These are phyloP conservation scores for Schizotus pectinicornis DNA, from an alignment of 2,888 invertebrate genomes.

Conservation along the genomic window DNA sequence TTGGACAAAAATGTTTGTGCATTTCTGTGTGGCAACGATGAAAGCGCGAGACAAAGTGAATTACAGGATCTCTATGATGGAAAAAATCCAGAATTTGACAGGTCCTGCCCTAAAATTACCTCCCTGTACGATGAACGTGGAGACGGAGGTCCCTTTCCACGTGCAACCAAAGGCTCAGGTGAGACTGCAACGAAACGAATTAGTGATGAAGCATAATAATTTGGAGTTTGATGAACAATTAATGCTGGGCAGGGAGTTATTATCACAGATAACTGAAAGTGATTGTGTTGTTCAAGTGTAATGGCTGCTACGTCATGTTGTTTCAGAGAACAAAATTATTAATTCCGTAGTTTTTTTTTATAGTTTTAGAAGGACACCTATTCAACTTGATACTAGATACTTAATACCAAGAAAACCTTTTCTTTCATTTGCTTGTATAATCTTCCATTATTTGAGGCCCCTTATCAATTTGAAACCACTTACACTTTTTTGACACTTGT, in stretches of 20 bases:
- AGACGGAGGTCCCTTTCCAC: too few relatives aligned
- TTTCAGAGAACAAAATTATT: neutral
- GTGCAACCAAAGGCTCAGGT: neutral
- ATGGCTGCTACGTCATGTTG: neutral
- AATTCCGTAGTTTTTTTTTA: too few relatives aligned
- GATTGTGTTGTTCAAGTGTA: neutral
- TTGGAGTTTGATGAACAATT: too few relatives aligned
- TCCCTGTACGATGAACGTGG: neutral
- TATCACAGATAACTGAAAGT: neutral
- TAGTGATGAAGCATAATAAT: neutral
- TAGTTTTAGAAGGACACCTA: too few relatives aligned
- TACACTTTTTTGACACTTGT: too few relatives aligned
- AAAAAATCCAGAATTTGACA: constrained; percentile 16
- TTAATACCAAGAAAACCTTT: too few relatives aligned
- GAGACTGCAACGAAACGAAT: neutral
- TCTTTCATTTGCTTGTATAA: too few relatives aligned
- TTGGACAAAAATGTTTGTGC: constrained; percentile 55
- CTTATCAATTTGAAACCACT: too few relatives aligned
- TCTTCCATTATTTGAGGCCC: too few relatives aligned
- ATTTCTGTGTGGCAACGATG: constrained; percentile 50
- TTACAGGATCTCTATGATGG: constrained; percentile 45
- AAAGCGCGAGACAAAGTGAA: constrained; percentile 43
- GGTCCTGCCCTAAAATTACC: constrained; percentile 27
- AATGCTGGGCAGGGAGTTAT: neutral
- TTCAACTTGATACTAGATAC: too few relatives aligned